Conservation (phyloP, 1,140 invertebrate genomes). For the Drosophila mojavensis region DNA sequence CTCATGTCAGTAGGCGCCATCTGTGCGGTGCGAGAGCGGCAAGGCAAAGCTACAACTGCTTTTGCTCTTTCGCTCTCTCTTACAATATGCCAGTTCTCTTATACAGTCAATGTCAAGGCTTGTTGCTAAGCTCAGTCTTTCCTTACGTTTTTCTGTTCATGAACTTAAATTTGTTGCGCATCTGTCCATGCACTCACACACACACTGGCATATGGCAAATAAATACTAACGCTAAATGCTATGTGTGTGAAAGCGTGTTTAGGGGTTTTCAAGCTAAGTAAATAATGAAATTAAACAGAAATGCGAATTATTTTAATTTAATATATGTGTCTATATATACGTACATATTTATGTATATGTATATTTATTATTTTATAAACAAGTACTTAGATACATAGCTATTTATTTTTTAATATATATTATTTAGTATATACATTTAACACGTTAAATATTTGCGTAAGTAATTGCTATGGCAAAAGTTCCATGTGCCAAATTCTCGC, state of each 20-base stretch:
- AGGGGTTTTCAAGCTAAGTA: slow-evolving; percentile 3
- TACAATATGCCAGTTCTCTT: slow-evolving; percentile 15
- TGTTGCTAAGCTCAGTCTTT: slow-evolving; percentile 32
- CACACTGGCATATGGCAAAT: slow-evolving; percentile 14
- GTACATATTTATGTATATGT: no score
- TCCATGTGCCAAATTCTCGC: background rate
- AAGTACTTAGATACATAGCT: no score
- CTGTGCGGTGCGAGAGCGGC: slow-evolving; percentile 14
- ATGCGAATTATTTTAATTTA: no score
- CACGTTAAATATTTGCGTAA: slow-evolving; percentile 1
- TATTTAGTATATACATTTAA: no score
- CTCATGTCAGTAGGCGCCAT: slow-evolving; percentile 25
- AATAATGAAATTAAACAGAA: background rate
- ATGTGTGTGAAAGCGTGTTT: background rate
- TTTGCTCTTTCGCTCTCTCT: slow-evolving; percentile 8
- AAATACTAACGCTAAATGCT: slow-evolving; percentile 18
- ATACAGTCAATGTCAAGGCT: slow-evolving; percentile 21
- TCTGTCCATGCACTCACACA: slow-evolving; percentile 28
- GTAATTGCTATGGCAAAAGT: slow-evolving; percentile 5
- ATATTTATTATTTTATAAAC: no score
- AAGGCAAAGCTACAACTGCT: slow-evolving; percentile 9
- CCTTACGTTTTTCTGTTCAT: slow-evolving; percentile 15
- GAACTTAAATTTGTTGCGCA: slow-evolving; percentile 52
- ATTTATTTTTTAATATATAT: background rate
- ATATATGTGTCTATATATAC: no score